Base-by-base conservation (phyloP, 2,888 invertebrate genomes). In the Dasysyrphus tricinctus region DNA sequence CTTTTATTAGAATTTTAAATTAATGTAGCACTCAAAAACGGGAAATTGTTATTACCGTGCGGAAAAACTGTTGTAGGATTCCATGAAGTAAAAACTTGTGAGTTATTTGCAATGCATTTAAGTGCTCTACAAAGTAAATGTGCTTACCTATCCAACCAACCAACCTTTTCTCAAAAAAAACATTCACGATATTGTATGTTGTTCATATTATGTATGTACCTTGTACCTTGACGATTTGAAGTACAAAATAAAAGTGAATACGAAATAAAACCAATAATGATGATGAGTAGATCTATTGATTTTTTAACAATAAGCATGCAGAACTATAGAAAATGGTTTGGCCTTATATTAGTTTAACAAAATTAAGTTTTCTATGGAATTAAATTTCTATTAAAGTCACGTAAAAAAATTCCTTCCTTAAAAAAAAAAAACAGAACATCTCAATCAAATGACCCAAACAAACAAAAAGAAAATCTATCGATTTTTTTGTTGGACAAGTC, bases 401-500 rank as follows among this genome's bases (percentile, higher is more conserved):
- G 14, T 37, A 11, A 5, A 16, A 24, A 24, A 4, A 37, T 5
- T 37, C 1, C 47, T 16, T 47, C 24, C 24, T n/a, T n/a, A n/a
- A n/a, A n/a, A 24, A 24, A 24, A 24, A 24, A 24, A 37, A 57
- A 37, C 11, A 16, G n/a, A 11, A 16, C n/a, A 57, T 3, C 29
- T 19, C 16, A 59, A 37, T 12, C 9, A 37, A n/a, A 54, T 54
- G 54, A 54, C 54, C 54, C 14, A 54, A 14, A 54, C 8, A 54
- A 29, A 7, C 24, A 1, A 32, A n/a, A 47, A 47, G n/a, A n/a
- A 65, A 47, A 32, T 47, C 12, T 4, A 63, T 65, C 16, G 65
- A 65, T 65, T 65, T 65, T n/a, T 65, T 32, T 65, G n/a, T 67
- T 37, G 19, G 39, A n/a, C 47, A 16, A 51, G 44, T 47, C 65